These are phyloP conservation scores for Girardia tigrina DNA, from an alignment of 2,888 invertebrate species.

Conservation along the genomic window DNA sequence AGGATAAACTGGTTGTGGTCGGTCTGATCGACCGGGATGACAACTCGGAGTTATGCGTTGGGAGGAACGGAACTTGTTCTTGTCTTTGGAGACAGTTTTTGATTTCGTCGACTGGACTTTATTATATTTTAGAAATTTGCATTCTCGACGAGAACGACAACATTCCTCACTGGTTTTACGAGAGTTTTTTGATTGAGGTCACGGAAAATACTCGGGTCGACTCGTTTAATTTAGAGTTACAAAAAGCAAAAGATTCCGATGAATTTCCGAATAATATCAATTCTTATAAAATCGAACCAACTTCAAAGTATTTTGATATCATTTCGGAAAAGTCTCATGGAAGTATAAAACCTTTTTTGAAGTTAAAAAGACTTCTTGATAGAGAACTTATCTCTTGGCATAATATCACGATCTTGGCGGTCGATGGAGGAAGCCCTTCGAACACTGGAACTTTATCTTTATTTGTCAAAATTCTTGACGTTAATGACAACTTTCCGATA, in stretches of 20 bases:
- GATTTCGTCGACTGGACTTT: neutral
- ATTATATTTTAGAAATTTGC: neutral
- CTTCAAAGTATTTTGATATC: neutral
- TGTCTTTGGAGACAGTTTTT: neutral
- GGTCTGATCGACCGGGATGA: neutral
- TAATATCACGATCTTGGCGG: slow-evolving; percentile 29
- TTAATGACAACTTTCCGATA: slow-evolving; percentile 25
- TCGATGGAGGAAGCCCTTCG: slow-evolving; percentile 25
- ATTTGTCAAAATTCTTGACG: slow-evolving; percentile 7
- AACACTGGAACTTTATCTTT: slow-evolving; percentile 24
- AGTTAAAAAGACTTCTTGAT: neutral
- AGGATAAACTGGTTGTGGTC: neutral
- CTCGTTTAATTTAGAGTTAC: neutral
- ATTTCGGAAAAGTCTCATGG: neutral
- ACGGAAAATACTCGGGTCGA: neutral
- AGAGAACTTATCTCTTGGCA: slow-evolving; percentile 28
- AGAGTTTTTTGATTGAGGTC: neutral
- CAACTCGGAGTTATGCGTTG: neutral
- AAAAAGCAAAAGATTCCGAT: neutral
- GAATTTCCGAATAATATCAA: neutral
- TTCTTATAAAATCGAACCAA: neutral
- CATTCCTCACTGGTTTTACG: neutral
- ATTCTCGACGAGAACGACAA: neutral
- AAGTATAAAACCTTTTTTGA: neutral
- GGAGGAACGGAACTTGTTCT: neutral